Base-by-base conservation (phyloP, 2,113 vertebrate genomes). In the Gallinago media region DNA sequence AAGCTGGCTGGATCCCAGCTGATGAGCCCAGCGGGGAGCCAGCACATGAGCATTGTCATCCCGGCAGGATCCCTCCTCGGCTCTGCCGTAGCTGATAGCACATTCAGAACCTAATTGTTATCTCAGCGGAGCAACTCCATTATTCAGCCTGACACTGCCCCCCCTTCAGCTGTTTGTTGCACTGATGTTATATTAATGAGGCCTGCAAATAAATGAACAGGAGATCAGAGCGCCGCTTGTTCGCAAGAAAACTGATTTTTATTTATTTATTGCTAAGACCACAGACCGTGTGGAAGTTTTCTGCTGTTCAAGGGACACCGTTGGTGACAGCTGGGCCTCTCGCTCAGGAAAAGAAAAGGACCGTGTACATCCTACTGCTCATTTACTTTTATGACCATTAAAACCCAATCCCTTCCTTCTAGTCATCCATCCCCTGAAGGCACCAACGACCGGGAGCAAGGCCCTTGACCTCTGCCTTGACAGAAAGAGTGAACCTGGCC, bases 101-200 rank as follows among this genome's bases (percentile, higher is more conserved):
- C 98, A 97, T 97, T 98, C 97, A 97, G 94, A 97, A 94, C 94
- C 97, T 98, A 98, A 98, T 98, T 98, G 98, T 98, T 98, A 98
- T 98, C 98, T 98, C 97, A 97, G 97, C 96, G 97, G 96, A 98
- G 97, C 90, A 88, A 97, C 97, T 97, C 97, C 97, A 98, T 98
- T 98, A 98, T 98, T 98, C 98, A 98, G 97, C 94, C 96, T 98
- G 98, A 98, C 98, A 97, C 96, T 92, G 88, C 74, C 88, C 87
- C 94, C 97, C 97, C 96, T 94, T 97, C 96, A 97, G 98, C 98
- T 98, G 98, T 98, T 98, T 98, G 97, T 98, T 98, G 97, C 97
- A 46, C 97, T 96, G 97, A 98, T 98, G 98, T 98, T 98, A 98
- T 98, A 98, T 98, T 98, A 98, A 98, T 98, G 97, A 98, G 96